phyloP scores from a whole-genome alignment of 2,797 vertebrate genomes.

The Varecia variegata region DNA sequence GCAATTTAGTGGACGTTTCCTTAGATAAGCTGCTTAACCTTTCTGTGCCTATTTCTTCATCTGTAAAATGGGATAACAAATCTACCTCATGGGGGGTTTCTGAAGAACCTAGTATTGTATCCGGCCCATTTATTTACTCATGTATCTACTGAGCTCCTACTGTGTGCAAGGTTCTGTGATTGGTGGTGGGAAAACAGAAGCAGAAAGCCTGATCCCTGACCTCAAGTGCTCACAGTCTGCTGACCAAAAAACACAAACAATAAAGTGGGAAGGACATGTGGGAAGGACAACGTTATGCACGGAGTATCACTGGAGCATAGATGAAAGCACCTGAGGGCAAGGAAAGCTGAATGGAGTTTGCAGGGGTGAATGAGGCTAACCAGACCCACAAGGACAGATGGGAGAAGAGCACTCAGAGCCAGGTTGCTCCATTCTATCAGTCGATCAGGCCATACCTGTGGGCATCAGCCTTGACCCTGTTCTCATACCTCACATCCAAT shows the following conservation, averaged over 20 bases:
- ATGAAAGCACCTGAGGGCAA: neutral
- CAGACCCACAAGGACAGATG: neutral
- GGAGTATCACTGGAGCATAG: neutral
- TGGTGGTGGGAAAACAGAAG: neutral
- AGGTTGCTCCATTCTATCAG: neutral
- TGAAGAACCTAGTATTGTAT: neutral
- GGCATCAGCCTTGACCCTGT: neutral
- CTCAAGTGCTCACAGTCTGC: neutral
- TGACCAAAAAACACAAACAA: neutral
- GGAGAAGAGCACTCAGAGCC: neutral
- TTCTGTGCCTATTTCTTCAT: neutral
- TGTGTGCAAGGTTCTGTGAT: neutral
- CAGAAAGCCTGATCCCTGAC: neutral
- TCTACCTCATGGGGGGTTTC: neutral
- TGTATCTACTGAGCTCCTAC: neutral
- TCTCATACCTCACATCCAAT: neutral
- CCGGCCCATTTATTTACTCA: neutral
- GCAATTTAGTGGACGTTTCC: neutral
- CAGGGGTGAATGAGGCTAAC: neutral
- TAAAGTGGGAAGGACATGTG: neutral
- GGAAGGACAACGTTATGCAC: neutral
- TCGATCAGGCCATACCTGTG: neutral
- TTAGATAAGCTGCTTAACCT: neutral
- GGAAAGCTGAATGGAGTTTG: neutral
- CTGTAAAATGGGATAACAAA: neutral